phyloP scores from a whole-genome alignment of 2,797 vertebrate genomes.

The Malurus leucopterus region DNA sequence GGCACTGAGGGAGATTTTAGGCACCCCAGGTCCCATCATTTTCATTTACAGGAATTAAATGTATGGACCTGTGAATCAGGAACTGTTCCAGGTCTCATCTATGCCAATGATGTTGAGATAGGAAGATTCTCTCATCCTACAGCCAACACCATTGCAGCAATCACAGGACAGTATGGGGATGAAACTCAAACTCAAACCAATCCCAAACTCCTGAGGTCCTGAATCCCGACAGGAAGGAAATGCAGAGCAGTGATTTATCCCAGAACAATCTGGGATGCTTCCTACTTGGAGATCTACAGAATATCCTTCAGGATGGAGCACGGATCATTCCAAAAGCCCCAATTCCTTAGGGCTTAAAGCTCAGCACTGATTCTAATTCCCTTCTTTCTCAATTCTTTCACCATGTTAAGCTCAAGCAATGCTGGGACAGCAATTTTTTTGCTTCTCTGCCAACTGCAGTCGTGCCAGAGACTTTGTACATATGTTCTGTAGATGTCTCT shows the following conservation, averaged over 20 bases:
- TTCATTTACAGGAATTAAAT: fast-evolving
- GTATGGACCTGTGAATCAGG: background rate
- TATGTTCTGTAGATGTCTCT: background rate
- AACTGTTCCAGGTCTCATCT: background rate
- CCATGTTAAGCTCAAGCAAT: fast-evolving
- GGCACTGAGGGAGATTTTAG: background rate
- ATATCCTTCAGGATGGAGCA: background rate
- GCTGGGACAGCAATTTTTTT: background rate
- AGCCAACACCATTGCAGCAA: background rate
- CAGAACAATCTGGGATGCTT: background rate
- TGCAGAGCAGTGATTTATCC: background rate
- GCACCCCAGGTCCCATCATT: background rate
- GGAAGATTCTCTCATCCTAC: background rate
- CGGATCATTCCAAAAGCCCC: background rate
- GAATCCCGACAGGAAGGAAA: background rate
- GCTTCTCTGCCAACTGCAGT: background rate
- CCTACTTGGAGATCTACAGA: background rate
- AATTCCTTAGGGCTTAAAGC: background rate
- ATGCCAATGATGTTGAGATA: background rate
- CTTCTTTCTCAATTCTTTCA: background rate
- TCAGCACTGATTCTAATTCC: too few relatives aligned
- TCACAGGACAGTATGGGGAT: fast-evolving
- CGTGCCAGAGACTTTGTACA: background rate
- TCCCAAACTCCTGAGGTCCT: background rate
- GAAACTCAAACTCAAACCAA: background rate